Conservation (phyloP, 2,797 vertebrate species). For the Tangara arthus region DNA sequence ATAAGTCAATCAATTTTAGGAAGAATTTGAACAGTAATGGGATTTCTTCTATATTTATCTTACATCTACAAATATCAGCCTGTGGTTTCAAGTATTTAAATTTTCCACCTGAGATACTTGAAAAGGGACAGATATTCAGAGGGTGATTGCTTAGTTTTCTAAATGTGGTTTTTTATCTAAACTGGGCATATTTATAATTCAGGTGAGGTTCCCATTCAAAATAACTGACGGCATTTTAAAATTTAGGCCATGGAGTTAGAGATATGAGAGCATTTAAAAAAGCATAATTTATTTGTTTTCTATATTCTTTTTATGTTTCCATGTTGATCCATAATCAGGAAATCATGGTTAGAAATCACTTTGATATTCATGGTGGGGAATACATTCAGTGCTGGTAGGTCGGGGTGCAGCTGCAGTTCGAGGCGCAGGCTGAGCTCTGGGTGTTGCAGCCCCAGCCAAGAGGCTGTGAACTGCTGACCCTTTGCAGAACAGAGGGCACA, state of each 20-base stretch:
- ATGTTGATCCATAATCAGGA: background rate
- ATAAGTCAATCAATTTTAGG: background rate
- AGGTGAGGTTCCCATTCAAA: background rate
- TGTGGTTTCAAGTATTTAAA: background rate
- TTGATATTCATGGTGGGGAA: background rate
- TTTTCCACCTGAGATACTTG: background rate
- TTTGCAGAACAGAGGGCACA: no score
- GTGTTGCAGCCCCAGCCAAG: background rate
- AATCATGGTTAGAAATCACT: background rate
- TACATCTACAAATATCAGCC: background rate
- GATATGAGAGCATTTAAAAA: background rate
- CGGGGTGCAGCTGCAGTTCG: fast-evolving
- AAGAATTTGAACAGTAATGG: background rate
- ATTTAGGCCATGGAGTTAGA: background rate
- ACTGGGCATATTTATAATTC: background rate
- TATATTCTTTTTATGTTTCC: background rate
- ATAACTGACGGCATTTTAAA: background rate
- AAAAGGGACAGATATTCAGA: background rate
- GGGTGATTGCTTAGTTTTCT: background rate
- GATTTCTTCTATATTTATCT: background rate
- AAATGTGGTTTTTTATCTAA: background rate
- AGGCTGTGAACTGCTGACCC: fast-evolving
- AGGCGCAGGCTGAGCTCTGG: background rate
- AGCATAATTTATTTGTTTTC: background rate
- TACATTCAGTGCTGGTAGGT: fast-evolving